These are phyloP conservation scores for Antechinus stuartii DNA, from an alignment of 2,113 vertebrate species.

Conservation along the genomic window DNA sequence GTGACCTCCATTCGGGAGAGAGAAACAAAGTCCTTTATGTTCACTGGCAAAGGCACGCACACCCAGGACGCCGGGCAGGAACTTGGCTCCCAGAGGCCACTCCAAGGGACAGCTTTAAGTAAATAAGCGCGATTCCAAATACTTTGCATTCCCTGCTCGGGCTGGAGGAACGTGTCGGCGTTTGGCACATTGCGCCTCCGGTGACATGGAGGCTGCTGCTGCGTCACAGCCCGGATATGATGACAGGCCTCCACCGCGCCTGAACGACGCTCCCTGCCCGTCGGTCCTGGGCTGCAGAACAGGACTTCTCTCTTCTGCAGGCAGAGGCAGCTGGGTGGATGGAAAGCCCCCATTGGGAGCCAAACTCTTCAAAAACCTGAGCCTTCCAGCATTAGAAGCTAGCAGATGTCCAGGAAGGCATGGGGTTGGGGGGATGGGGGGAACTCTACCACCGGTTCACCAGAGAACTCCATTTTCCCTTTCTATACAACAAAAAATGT, in stretches of 20 bases:
- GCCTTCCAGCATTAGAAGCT: not conserved
- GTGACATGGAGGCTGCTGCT: not conserved
- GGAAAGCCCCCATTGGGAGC: not conserved
- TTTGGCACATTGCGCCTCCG: not conserved
- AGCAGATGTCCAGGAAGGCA: not conserved
- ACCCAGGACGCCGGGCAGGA: slow-evolving; percentile 69
- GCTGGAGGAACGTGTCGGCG: not conserved
- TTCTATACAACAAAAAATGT: not conserved
- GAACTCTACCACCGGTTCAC: not conserved
- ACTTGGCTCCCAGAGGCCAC: slow-evolving; percentile 61
- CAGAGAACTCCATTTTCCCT: not conserved
- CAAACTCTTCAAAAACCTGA: not conserved
- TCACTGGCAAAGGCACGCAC: slow-evolving; percentile 62
- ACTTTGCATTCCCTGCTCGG: not conserved
- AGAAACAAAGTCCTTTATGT: slow-evolving; percentile 76
- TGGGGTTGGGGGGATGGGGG: not conserved
- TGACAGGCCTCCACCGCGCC: no score
- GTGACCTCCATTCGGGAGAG: slow-evolving; percentile 64
- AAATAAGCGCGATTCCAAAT: not conserved
- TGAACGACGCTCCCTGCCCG: not conserved
- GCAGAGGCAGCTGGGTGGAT: not conserved
- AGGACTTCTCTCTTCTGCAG: not conserved
- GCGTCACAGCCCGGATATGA: not conserved
- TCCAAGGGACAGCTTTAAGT: not conserved
- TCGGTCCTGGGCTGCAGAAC: not conserved